Base-by-base conservation (phyloP, 92 coral and sea anemone species). In the Hydrozoanthus gracilis region DNA sequence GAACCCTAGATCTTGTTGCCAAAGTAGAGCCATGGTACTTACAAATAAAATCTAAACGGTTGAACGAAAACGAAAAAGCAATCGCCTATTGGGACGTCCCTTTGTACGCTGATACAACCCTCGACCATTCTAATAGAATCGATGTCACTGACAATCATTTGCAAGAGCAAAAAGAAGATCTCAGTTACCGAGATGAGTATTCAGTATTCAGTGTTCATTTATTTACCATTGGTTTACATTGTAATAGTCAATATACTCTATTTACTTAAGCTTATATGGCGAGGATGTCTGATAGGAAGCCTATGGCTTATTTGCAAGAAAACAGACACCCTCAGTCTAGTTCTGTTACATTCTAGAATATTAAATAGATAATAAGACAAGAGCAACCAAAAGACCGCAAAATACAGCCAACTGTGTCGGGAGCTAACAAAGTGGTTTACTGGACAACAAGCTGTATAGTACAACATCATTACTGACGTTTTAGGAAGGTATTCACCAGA, bases 81-180 rank as follows among this genome's bases (percentile, higher is more conserved):
- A 61, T 61, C 67, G 67, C 67, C 20, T 61, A 20, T 61, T 5
- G 67, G 18, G 67, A 61, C 67, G 67, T 61, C 67, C 20, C 20
- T 0, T 20, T 20, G 16, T 61, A n/a, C 16, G 14, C 67, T n/a
- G n/a, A n/a, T n/a, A n/a, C n/a, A n/a, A n/a, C n/a, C n/a, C n/a
- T n/a, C n/a, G n/a, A n/a, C n/a, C 67, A 61, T 61, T 61, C 67
- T 20, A 61, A 5, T 61, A 61, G 67, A 61, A 0, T 61, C 67
- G 17, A 61, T 61, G 67, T 61, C 67, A 61, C 67, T n/a, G n/a
- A n/a, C n/a, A 61, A 61, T 61, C 67, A 61, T 61, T 61, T n/a
- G 16, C 67, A 61, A 12, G 67, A 61, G 58, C 58, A 52, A 52
- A 52, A 52, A 52, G 58, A 52, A 52, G 58, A 52, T 52, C 58